phyloP scores from a whole-genome alignment of 2,113 vertebrate species.

The Dromaius novaehollandiae region DNA sequence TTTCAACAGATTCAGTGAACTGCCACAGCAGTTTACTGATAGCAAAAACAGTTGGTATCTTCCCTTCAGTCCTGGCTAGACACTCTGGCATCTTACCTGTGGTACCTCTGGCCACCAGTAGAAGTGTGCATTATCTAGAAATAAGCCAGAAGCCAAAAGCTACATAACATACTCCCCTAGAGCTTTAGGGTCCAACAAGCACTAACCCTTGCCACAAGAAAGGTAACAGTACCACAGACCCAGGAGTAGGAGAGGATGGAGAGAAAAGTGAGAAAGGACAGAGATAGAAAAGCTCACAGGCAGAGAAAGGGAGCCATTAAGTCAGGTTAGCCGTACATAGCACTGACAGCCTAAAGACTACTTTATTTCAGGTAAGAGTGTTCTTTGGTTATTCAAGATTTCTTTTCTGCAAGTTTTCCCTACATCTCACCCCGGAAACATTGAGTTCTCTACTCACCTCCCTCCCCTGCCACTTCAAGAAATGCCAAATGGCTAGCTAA shows the following conservation, averaged over 20 bases:
- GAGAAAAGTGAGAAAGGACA: not conserved
- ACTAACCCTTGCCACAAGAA: not conserved
- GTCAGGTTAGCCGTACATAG: not conserved
- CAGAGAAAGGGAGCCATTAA: not conserved
- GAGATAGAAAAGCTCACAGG: not conserved
- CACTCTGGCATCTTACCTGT: not conserved
- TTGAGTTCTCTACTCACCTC: not conserved
- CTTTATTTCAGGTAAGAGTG: not conserved
- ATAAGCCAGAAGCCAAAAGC: not conserved
- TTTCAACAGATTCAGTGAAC: not conserved
- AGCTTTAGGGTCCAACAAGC: not conserved
- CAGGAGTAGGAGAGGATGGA: not conserved
- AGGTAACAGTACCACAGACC: not conserved
- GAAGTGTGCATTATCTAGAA: not conserved
- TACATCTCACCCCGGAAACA: not conserved
- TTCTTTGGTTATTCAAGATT: not conserved
- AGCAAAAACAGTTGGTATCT: not conserved
- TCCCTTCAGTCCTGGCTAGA: not conserved
- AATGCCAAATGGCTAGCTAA: not conserved
- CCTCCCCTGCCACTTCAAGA: rapidly evolving
- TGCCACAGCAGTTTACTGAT: not conserved
- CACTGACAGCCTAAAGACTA: rapidly evolving
- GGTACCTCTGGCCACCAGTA: not conserved
- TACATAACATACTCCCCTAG: rapidly evolving
- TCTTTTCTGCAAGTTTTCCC: not conserved